These are phyloP conservation scores for Lepidocyrtoides sp. DNA, from an alignment of 2,888 invertebrate species.

Conservation along the genomic window DNA sequence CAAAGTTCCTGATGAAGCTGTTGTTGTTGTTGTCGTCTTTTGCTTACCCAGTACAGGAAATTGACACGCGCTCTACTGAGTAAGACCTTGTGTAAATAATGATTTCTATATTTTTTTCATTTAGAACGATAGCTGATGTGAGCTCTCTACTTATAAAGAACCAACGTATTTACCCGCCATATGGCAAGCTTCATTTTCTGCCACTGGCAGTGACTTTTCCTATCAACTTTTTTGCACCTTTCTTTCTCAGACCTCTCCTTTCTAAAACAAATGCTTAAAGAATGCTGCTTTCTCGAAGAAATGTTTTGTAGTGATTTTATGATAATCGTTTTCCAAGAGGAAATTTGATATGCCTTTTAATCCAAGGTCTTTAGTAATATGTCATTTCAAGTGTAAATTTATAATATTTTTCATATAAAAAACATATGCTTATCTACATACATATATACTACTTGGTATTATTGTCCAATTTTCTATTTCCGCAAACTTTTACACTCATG, in stretches of 20 bases:
- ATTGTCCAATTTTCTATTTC: too few species aligned
- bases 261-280: too few species aligned
- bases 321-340: not conserved
- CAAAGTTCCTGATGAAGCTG: conserved; percentile 34
- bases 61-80: conserved; percentile 41
- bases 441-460: too few species aligned
- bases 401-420: too few species aligned
- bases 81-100: not conserved
- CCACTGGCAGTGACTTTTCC: not conserved
- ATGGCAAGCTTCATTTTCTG: not conserved
- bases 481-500: too few species aligned
- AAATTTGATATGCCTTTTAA: not conserved
- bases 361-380: too few species aligned
- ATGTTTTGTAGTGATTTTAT: too few species aligned
- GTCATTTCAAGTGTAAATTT: not conserved
- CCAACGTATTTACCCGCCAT: not conserved
- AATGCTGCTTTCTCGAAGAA: conserved; percentile 27
- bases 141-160: too few species aligned
- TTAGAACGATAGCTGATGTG: not conserved
- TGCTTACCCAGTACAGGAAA: conserved; percentile 30
- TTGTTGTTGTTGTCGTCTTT: conserved; percentile 36
- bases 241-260: too few species aligned
- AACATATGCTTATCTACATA: too few species aligned
- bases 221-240: not conserved
- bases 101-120: conserved; percentile 37